Base-by-base conservation (phyloP, 2,797 vertebrate genomes). In the Brachyrhaphis roseni region DNA sequence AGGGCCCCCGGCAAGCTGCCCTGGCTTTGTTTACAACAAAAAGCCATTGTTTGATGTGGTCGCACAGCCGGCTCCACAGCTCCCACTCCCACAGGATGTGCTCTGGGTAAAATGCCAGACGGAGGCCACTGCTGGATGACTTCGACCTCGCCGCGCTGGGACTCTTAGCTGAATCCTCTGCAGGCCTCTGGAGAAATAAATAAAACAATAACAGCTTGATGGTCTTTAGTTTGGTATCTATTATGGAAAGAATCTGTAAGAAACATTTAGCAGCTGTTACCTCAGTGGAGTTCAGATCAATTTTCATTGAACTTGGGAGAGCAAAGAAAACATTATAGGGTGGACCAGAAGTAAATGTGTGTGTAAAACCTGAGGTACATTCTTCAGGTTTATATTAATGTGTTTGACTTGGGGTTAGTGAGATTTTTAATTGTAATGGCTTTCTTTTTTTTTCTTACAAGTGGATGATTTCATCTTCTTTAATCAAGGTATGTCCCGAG, bases 21-120 rank as follows among this genome's bases (percentile, higher is more conserved):
- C 92, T 94, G 92, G 95, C 95, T 96, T 96, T 96, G 95, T 96
- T 96, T 95, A 96, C 95, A 95, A 95, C 95, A 96, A 94, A 96
- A 96, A 96, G 93, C 94, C 93, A 95, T 96, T 96, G 95, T 96
- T 96, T 96, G 95, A 96, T 96, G 95, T 95, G 95, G 95, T 93
- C 87, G 88, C 78, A 79, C 92, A 93, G 91, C 93, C 92, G 91
- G 93, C 91, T 93, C 93, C 91, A 95, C 94, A 95, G 91, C 94
- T 94, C 91, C 91, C 79, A 78, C 95, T 96, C 95, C 94, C 95
- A 96, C 95, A 96, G 95, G 95, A 96, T 95, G 95, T 94, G 90
- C 95, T 94, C 92, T 91, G 94, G 95, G 94, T 95, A 91, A 93
- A 95, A 95, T 94, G 95, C 94, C 94, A 95, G 94, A 95, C 94